Base-by-base conservation (phyloP, 1,140 invertebrate species). In the Adoxophyes honmai region DNA sequence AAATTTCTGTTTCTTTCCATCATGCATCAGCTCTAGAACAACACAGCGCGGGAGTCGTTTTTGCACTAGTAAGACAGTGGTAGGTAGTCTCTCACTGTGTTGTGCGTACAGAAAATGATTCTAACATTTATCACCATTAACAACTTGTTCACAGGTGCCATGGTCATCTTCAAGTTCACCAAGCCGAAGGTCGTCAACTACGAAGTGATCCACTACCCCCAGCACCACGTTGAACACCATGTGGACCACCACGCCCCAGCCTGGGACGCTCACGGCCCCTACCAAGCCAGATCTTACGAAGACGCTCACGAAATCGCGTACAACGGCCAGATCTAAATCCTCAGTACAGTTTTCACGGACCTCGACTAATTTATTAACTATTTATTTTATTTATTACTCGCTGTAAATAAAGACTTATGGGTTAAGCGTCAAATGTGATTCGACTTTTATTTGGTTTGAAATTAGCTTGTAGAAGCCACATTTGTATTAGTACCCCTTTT, bases 131-230 rank as follows among this genome's bases (percentile, higher is more conserved):
- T n/a, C n/a, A n/a, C n/a, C n/a, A n/a, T n/a, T n/a, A n/a, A n/a
- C n/a, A n/a, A 60, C 51, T 51, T 51, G 58, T 59, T 73, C 62
- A 15, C 70, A 90, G 95, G 94, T 55, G 95, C 95, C 33, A 91
- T 96, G 91, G 89, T 96, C 35, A 94, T 96, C 72, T 96, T 96
- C 88, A 95, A 95, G 84, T 91, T 96, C 70, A 94, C 94, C 57
- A 96, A 96, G 71, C 95, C 95, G 57, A 96, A 96, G 78, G 92
- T 94, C 64, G 92, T 93, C 53, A 94, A 94, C 82, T 96, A 96
- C 75, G 95, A 96, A 89, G 94, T 96, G 11, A 92, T 96, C 28
- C 95, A 96, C 78, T 95, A 95, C 69, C 95, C 94, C n/a, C 94
- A 95, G 60, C 93, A 94, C 61, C 93, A 94, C 37, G 91, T 94